Evolutionary conservation across 2,888 invertebrate species (phyloP).

Genomic region (Agrochola litura): DNA sequence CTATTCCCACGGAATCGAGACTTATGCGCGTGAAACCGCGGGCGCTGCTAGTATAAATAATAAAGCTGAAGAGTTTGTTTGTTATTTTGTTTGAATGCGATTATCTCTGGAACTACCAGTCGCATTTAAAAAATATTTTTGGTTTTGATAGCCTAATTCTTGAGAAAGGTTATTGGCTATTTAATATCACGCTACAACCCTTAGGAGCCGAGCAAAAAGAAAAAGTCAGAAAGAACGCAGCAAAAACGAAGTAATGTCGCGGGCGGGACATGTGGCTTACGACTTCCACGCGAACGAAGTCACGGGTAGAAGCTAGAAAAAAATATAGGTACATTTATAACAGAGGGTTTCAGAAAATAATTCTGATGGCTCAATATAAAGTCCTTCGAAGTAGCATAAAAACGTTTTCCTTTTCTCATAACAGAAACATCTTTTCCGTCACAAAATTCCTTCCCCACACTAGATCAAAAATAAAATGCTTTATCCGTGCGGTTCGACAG

Average conservation of each 20-base stretch:
- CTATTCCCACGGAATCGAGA: no score
- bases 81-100: background rate
- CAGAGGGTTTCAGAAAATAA: background rate
- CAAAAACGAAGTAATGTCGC: background rate
- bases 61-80: background rate
- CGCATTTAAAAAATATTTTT: background rate
- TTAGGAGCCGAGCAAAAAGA: background rate
- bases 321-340: background rate
- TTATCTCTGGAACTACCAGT: background rate
- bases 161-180: background rate
- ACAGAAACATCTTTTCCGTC: background rate
- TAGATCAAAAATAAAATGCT: conserved; percentile 63
- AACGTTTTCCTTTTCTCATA: background rate
- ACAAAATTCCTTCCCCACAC: background rate
- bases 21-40: no score
- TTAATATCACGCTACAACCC: background rate
- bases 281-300: no score
- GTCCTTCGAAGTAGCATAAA: background rate
- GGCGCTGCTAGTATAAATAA: no score
- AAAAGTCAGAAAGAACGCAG: background rate
- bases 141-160: background rate
- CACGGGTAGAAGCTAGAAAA: rapidly evolving
- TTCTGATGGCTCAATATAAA: no score
- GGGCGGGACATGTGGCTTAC: no score
- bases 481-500: conserved; percentile 65